Evolutionary conservation across 1,140 invertebrate genomes (phyloP).

Genomic region (Oryzaephilus surinamensis): DNA sequence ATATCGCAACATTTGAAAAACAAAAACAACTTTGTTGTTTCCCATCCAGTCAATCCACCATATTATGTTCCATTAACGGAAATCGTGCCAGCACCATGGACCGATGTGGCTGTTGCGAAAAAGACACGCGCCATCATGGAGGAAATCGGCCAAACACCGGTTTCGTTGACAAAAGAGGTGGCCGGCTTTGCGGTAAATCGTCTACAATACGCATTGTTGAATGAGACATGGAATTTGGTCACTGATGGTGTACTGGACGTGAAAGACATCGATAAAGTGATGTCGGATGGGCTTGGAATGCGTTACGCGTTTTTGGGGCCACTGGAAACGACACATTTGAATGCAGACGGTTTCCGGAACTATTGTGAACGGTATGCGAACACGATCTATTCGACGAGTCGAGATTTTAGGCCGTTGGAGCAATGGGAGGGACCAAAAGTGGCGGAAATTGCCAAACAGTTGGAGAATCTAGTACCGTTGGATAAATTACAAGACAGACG

Average conservation of each 20-base stretch:
- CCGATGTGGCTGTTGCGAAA: conserved; percentile 53
- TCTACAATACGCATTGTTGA: conserved; percentile 90
- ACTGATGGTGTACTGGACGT: conserved; percentile 73
- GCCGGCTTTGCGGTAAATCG: conserved; percentile 89
- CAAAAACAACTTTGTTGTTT: conserved; percentile 48
- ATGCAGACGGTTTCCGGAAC: conserved; percentile 75
- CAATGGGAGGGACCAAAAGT: conserved; percentile 57
- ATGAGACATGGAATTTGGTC: conserved; percentile 85
- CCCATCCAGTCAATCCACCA: conserved; percentile 93
- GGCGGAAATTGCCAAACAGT: conserved; percentile 51
- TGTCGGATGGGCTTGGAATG: conserved; percentile 88
- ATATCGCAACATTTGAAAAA: conserved; percentile 74
- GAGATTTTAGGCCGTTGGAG: conserved; percentile 64
- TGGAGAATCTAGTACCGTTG: conserved; percentile 63
- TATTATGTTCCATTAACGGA: conserved; percentile 93
- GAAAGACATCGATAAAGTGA: conserved; percentile 85
- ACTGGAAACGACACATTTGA: conserved; percentile 88
- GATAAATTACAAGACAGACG: conserved; percentile 63
- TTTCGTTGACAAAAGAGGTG: conserved; percentile 74
- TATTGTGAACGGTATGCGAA: conserved; percentile 68
- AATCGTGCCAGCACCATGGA: conserved; percentile 88
- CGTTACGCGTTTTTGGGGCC: conserved; percentile 92
- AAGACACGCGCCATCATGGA: conserved; percentile 60
- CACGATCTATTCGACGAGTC: conserved; percentile 65
- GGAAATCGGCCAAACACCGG: conserved; percentile 83